phyloP scores from a whole-genome alignment of 1,140 invertebrate genomes.

The Bathynomus jamesi region DNA sequence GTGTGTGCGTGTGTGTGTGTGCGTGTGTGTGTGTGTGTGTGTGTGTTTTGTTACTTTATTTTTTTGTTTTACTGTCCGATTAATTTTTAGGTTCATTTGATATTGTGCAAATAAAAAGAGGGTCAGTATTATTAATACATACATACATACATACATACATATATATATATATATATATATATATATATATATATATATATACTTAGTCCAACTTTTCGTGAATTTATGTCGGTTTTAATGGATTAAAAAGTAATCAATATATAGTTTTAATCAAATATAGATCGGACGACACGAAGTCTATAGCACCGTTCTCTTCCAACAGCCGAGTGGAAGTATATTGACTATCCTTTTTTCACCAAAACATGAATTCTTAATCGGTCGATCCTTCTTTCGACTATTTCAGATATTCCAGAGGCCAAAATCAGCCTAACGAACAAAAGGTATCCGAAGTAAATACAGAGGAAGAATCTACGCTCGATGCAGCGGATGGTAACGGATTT shows the following conservation, averaged over 20 bases:
- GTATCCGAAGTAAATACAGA: background rate
- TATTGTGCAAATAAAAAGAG: too few species aligned
- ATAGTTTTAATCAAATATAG: too few species aligned
- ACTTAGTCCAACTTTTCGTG: background rate
- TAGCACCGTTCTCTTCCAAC: too few species aligned
- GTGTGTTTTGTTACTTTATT: background rate
- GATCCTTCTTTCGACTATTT: too few species aligned
- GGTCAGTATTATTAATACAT: too few species aligned
- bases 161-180: slow-evolving; percentile 9
- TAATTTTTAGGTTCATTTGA: background rate
- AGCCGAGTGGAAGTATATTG: too few species aligned
- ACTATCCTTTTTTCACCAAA: too few species aligned
- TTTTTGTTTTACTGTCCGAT: too few species aligned
- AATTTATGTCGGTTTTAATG: background rate
- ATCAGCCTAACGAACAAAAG: background rate
- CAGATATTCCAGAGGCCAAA: background rate
- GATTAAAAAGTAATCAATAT: too few species aligned
- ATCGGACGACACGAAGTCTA: too few species aligned
- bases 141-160: slow-evolving; percentile 3
- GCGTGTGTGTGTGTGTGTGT: background rate
- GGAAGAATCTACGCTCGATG: background rate
- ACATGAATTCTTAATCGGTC: too few species aligned
- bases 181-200: slow-evolving; percentile 10
- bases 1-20: background rate
- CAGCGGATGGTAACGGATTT: background rate